Evolutionary conservation across 2,113 vertebrate genomes (phyloP), one percentile per base, ranked within the genome.

Genomic region (Coracopsis vasa): DNA sequence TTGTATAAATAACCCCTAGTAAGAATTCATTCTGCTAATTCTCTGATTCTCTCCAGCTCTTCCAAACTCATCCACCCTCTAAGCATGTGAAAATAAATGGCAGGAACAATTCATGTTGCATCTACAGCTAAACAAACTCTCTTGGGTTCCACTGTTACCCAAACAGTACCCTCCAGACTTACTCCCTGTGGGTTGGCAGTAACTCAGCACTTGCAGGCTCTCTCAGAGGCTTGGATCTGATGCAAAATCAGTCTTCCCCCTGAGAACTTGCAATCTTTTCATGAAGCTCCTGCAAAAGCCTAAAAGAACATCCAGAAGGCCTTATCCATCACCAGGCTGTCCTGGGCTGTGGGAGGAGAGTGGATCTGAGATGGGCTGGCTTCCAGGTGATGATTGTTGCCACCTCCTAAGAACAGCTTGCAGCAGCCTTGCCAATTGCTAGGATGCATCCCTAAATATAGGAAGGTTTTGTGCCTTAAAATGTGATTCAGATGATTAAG

Each of bases 371-470:
- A 94, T 67, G 92, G 92, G 91, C 88, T 80, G 54, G 35, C 75
- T 93, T 94, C 93, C 92, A 88, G 81, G 85, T 92, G 88, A 42
- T 78, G 64, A 83, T 28, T 77, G 41, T 39, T 82, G 19, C 74
- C 78, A 82, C 78, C 81, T 87, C 87, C 66, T 53, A 62, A 66
- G 39, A 86, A 80, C 50, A 88, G 74, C 86, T 86, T 74, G 83
- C 79, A 65, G 62, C 86, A 94, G 71, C 69, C 72, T 94, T 94
- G 95, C 88, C 94, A 95, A 4, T 74, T 94, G 72, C 47, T 3
- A 3, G 33, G 91, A 84, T 71, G 88, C 12, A 6, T 91, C 86
- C 88, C 77, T 94, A 96, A 95, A 92, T 94, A 91, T 92, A 94
- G 75, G 80, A 81, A 86, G 72, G 29, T 53, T 92, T 90, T 53